Base-by-base conservation (phyloP, 1,140 invertebrate species). In the Fopius arisanus region DNA sequence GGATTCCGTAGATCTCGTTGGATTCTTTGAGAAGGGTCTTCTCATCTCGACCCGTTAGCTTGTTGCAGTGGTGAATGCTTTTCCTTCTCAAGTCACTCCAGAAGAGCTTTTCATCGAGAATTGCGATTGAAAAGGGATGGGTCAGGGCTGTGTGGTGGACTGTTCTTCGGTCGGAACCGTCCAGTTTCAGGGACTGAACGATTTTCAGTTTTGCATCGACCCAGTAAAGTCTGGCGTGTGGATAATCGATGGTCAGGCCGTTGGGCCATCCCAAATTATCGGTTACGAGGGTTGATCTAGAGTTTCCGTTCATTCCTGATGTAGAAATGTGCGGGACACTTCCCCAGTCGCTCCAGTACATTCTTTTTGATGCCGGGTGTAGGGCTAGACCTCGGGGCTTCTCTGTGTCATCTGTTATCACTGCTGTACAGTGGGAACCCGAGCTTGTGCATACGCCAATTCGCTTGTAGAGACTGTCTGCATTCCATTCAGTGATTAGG, bases 291-390 rank as follows among this genome's bases (percentile, higher is more conserved):
- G 83, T 70, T 68, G 84, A 84, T 12, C 90, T 87, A 62, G 91
- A 86, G 1, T 90, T 90, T 0, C 97, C 97, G 84, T 98, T 96
- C 95, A 98, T 96, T n/a, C 91, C 90, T 7, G 95, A 91, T 19
- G 89, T 85, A 71, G 92, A 93, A 74, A 98, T 96, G 75, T 92
- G 87, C 0, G 95, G 91, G 23, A 89, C 88, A 10, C 88, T 79
- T 9, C 93, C 93, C 94, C 94, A 96, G 82, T 97, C 95, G 1
- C 92, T 92, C 96, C 96, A 97, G 82, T 93, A 97, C 90, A 97
- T 92, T 62, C 76, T 77, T 93, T 90, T 93, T 92, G 14, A 90
- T 84, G 5, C 84, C 0, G 92, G 90, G 86, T 92, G 87, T 2
- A 94, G 77, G 0, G 89, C 91, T 21, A 95, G 88, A 14, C 89